Evolutionary conservation across 1,140 invertebrate species (phyloP), one percentile per base, ranked within the genome.

Genomic region (Paracyclopina nana): DNA sequence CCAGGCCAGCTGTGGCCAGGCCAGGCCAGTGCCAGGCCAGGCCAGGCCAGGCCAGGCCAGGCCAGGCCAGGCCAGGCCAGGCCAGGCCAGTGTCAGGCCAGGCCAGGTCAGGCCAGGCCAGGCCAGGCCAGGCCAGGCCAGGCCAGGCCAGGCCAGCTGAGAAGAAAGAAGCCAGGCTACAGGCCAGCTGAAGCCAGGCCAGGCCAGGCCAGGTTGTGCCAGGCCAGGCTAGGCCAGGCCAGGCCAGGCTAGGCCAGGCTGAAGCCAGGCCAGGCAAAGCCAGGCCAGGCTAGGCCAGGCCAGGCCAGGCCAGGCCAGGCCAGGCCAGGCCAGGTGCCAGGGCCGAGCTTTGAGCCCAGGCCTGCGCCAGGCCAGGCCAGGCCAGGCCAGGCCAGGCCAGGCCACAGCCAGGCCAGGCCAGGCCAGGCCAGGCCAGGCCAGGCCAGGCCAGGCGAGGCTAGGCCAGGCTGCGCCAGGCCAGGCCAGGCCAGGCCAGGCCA

Each of bases 181-280:
- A 55, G 55, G 55, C 44, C 50, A 56, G 55, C 54, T 29, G 29
- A 55, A 49, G 55, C 44, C 55, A 56, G 56, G 55, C 43, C 31
- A 48, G 55, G 45, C 50, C 50, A 56, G 53, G 53, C 26, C 50
- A 54, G 34, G 53, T 9, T 28, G 54, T 46, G 56, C 52, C 54
- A 58, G 54, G 54, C 48, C 52, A 58, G 46, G 57, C 52, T 54
- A 58, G 54, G 56, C 49, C 52, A 58, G 54, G 55, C 48, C 48
- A 57, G 53, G 56, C 52, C 46, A 57, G 53, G 55, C 43, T 43
- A 56, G 40, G n/a, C n/a, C n/a, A n/a, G n/a, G n/a, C n/a, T n/a
- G n/a, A n/a, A n/a, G 53, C 28, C 24, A 53, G 53, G 43, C 40
- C 18, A 57, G 46, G 38, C 42, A 42, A 57, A 49, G 53, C 48